Evolutionary conservation across 2,113 vertebrate species (phyloP), one percentile per base, ranked within the genome.

Genomic region (Phrynosoma platyrhinos): DNA sequence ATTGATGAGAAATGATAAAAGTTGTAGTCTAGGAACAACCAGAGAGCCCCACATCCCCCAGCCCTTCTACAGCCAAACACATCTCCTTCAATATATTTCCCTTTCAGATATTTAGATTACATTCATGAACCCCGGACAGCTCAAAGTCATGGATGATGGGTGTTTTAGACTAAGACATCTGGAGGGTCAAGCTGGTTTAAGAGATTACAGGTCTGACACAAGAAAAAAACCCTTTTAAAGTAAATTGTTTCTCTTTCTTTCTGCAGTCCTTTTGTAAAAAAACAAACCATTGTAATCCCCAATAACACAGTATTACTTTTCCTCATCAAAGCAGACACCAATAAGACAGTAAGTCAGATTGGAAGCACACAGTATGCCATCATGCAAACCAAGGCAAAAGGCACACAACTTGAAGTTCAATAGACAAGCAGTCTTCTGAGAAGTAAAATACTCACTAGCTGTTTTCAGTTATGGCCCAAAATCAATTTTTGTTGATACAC

Each of bases 361-460:
- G 90, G 95, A 91, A 93, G 94, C 95, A 95, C 92, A 93, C 92
- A 93, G 93, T 91, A 94, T 72, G 94, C 91, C 94, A 92, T 94
- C 91, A 94, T 95, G 95, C 90, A 92, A 92, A 87, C 92, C 91
- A 91, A 94, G 96, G 91, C 96, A 96, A 95, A 95, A 95, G 92
- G 90, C 92, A 94, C 83, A 91, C 81, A 92, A 94, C 94, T 92
- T 94, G 94, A 95, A 96, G 95, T 93, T 95, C 94, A 95, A 96
- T 94, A 94, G 95, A 94, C 89, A 92, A 53, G 88, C 87, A 92
- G 92, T 74, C 79, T 92, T 90, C 75, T 66, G 91, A 91, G 94
- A 96, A 95, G 94, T 88, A 93, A 89, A 89, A 90, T 86, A 88
- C 89, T 87, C 84, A 94, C 74, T 90, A 95, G 94, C 89, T 89